These are phyloP conservation scores for Apamea crenata DNA, from an alignment of 2,888 invertebrate species.

Conservation along the genomic window DNA sequence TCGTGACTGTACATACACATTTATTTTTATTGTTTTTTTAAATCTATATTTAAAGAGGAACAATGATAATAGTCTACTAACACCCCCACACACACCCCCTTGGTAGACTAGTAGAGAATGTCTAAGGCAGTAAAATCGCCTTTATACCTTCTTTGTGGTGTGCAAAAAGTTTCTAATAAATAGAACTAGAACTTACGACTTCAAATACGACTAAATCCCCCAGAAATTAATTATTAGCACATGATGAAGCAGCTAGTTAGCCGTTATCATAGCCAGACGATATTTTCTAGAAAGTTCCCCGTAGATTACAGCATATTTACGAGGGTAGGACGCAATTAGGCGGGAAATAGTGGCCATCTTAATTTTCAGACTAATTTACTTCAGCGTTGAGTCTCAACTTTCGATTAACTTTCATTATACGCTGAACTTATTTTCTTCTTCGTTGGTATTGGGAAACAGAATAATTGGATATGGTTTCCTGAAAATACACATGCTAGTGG, in stretches of 20 bases:
- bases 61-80: no score
- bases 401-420: constrained; percentile 60
- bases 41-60: no score
- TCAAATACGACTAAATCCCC: background rate
- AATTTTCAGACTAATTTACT: constrained; percentile 66
- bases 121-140: no score
- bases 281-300: constrained; percentile 58
- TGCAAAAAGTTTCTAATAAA: no score
- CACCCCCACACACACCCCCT: no score
- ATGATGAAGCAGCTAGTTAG: constrained; percentile 26
- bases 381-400: constrained; percentile 56
- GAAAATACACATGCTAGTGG: background rate
- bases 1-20: no score
- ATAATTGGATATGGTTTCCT: constrained; percentile 12
- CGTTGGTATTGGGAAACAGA: constrained; percentile 23
- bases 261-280: constrained; percentile 47
- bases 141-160: no score
- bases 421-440: constrained; percentile 55
- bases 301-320: constrained; percentile 63
- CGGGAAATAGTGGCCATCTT: constrained; percentile 63
- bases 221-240: constrained; percentile 33
- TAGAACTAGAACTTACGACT: background rate
- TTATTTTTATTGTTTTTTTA: no score
- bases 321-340: constrained; percentile 62
- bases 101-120: no score